A percentile compares a stretch with the other conserved stretches of the same genome.
phyloP scores from a whole-genome alignment of 1,140 invertebrate species.

The Panagrolaimus sp. region DNA sequence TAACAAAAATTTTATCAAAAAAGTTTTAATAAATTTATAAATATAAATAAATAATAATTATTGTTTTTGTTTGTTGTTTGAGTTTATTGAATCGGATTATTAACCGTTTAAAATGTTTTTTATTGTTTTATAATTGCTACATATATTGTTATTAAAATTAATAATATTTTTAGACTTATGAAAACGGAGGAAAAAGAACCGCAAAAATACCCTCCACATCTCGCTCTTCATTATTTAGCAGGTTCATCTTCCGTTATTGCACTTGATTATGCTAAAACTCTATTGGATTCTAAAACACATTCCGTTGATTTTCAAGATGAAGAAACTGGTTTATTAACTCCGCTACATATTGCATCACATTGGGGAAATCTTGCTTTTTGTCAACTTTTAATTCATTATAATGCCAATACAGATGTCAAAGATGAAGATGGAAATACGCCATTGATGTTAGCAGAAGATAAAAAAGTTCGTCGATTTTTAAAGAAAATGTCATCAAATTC shows the following conservation, averaged over 20 bases:
- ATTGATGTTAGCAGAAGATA: slow-evolving; percentile 64
- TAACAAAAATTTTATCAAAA: too few relatives aligned
- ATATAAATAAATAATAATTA: too few relatives aligned
- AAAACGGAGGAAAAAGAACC: too few relatives aligned
- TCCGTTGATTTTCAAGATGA: slow-evolving; percentile 33
- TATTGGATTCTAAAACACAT: slow-evolving; percentile 33
- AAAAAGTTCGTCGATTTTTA: background rate
- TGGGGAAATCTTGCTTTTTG: slow-evolving; percentile 69
- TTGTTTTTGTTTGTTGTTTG: too few relatives aligned
- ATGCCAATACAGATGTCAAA: slow-evolving; percentile 67
- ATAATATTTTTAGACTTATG: too few relatives aligned
- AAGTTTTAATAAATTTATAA: too few relatives aligned
- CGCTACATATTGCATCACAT: slow-evolving; percentile 75
- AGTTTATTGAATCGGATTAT: too few relatives aligned
- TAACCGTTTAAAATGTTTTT: too few relatives aligned
- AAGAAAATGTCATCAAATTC: background rate
- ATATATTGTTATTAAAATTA: too few relatives aligned
- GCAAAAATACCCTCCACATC: too few relatives aligned
- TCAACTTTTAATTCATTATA: slow-evolving; percentile 68
- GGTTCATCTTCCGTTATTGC: slow-evolving; percentile 30
- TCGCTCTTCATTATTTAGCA: slow-evolving; percentile 37
- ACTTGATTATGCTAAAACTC: slow-evolving; percentile 37
- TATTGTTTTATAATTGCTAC: too few relatives aligned
- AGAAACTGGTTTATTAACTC: slow-evolving; percentile 67
- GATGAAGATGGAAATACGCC: slow-evolving; percentile 69